Percentiles rank a stretch among this genome's conserved stretches.
phyloP scores from a whole-genome alignment of 2,888 invertebrate species.

The Alloscopus bannaensis region DNA sequence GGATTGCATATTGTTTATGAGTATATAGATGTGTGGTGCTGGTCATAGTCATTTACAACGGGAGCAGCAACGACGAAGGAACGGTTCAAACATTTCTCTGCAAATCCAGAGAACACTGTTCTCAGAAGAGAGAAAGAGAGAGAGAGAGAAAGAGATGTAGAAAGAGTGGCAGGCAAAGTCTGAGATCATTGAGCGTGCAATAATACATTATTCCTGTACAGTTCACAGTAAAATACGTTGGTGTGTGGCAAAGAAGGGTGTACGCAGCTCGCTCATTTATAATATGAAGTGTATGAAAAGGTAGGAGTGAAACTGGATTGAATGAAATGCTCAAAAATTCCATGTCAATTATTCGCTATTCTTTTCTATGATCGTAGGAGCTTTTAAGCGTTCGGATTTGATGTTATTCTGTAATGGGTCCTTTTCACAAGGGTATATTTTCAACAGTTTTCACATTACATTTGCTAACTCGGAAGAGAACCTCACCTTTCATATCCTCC shows the following conservation, averaged over 20 bases:
- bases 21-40: slow-evolving; percentile 16
- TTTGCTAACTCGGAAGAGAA: no score
- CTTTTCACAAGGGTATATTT: slow-evolving; percentile 16
- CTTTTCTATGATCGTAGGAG: slow-evolving; percentile 29
- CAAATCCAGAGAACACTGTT: no score
- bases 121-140: slow-evolving; percentile 20
- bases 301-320: slow-evolving; percentile 39
- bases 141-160: slow-evolving; percentile 12
- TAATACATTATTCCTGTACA: slow-evolving; percentile 47
- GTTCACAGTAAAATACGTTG: slow-evolving; percentile 27
- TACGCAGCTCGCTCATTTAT: no score
- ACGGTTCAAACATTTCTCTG: slow-evolving; percentile 2
- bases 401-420: slow-evolving; percentile 36
- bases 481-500: no score
- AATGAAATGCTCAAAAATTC: slow-evolving; percentile 34
- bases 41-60: slow-evolving; percentile 50
- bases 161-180: not conserved
- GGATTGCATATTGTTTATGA: slow-evolving; percentile 46
- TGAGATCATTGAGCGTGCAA: slow-evolving; percentile 58
- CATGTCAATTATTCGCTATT: slow-evolving; percentile 43
- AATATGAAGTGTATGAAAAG: no score
- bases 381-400: slow-evolving; percentile 48
- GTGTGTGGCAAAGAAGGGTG: no score
- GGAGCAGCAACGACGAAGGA: slow-evolving; percentile 31
- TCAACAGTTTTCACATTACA: no score